phyloP scores from a whole-genome alignment of 2,113 vertebrate genomes.

The Collichthys lucidus region DNA sequence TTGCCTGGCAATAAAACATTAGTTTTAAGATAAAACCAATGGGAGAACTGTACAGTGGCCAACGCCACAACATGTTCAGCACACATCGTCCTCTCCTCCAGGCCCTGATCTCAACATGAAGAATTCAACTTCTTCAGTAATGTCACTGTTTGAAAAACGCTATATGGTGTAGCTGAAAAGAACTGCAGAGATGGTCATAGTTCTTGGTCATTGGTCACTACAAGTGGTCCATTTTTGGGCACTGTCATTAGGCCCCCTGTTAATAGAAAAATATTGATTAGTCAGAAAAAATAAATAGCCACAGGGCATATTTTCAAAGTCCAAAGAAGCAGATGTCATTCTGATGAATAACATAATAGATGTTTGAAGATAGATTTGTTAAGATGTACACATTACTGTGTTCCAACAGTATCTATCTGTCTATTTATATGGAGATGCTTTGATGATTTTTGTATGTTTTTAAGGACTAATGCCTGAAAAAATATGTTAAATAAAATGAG shows the following conservation, averaged over 20 bases:
- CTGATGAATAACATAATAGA: background rate
- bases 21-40: too few species aligned
- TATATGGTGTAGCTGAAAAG: background rate
- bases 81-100: slow-evolving; percentile 22
- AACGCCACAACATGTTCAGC: slow-evolving; percentile 14
- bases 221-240: background rate
- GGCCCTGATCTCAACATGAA: background rate
- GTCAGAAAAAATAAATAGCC: background rate
- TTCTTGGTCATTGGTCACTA: background rate
- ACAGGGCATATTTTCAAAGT: background rate
- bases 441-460: background rate
- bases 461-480: background rate
- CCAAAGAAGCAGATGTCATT: background rate
- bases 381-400: background rate
- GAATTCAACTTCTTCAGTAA: background rate
- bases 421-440: background rate
- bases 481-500: too few species aligned
- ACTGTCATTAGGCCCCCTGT: background rate
- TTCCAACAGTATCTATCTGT: background rate
- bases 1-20: too few species aligned
- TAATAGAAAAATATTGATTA: background rate
- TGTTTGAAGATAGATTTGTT: background rate
- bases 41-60: too few species aligned
- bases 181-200: background rate
- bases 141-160: background rate